These are phyloP conservation scores for Apteryx mantelli DNA, from an alignment of 2,113 vertebrate genomes.

Conservation along the genomic window DNA sequence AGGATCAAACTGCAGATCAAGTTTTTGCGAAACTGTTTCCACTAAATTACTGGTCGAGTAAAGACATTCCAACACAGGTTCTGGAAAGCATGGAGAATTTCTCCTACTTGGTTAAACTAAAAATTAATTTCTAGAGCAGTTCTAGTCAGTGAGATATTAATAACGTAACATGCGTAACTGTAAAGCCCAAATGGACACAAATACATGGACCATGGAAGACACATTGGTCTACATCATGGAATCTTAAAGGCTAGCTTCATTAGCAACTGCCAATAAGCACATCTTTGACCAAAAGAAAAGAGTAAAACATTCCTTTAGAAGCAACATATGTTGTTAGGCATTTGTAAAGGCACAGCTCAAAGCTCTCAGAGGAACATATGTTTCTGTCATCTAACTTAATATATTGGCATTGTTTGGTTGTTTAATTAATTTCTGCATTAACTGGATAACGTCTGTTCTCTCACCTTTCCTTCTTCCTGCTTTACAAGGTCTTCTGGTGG, in stretches of 20 bases:
- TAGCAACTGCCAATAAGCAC: background rate
- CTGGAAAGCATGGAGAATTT: background rate
- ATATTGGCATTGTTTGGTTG: background rate
- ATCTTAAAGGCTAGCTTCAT: background rate
- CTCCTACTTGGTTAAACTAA: background rate
- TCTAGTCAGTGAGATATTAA: background rate
- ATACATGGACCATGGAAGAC: background rate
- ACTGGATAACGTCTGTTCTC: background rate
- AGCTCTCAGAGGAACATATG: background rate
- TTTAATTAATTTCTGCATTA: background rate
- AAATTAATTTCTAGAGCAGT: background rate
- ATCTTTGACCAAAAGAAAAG: background rate
- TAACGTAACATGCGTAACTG: background rate
- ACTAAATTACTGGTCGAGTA: background rate
- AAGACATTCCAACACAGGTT: background rate
- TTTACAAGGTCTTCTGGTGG: slow-evolving; percentile 47
- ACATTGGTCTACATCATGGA: accelerated
- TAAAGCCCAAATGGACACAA: background rate
- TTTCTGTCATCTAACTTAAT: background rate
- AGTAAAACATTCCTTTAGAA: background rate
- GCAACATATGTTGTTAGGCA: background rate
- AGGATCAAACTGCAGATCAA: background rate
- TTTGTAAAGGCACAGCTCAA: background rate
- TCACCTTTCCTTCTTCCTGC: slow-evolving; percentile 75
- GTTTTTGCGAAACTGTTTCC: background rate